Conservation (phyloP, 1,140 invertebrate genomes). For the Eciton burchellii region DNA sequence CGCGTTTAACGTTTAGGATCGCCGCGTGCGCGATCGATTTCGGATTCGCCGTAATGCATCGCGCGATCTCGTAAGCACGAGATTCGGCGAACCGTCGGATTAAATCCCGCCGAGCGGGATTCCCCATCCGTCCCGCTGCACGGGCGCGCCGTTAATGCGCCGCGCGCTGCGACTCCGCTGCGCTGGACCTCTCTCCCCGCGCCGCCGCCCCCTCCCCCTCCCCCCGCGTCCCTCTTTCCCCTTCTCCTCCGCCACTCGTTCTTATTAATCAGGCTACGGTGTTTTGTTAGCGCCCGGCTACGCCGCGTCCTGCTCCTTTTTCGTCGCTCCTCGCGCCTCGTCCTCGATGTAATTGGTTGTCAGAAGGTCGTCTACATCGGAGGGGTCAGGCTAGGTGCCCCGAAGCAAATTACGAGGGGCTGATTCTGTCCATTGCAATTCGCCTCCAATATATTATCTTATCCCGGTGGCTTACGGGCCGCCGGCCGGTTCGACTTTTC, state of each 20-base stretch:
- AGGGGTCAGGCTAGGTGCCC: slow-evolving; percentile 55
- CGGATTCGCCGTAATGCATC: background rate
- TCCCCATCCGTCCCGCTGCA: too few species aligned
- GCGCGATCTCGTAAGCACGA: background rate
- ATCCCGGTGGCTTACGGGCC: slow-evolving; percentile 34
- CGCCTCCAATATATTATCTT: slow-evolving; percentile 71
- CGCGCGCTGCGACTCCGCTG: too few species aligned
- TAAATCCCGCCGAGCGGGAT: too few species aligned
- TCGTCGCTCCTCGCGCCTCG: slow-evolving; percentile 46
- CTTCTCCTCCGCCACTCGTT: background rate
- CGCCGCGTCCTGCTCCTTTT: slow-evolving; percentile 36
- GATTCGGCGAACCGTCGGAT: slow-evolving; percentile 1
- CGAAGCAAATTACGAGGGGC: slow-evolving; percentile 71
- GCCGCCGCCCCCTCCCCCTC: too few species aligned
- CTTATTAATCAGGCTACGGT: slow-evolving; percentile 48
- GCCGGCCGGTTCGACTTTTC: slow-evolving; percentile 27
- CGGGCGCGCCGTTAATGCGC: too few species aligned
- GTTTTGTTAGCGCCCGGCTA: slow-evolving; percentile 40
- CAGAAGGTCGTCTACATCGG: slow-evolving; percentile 56
- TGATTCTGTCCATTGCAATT: slow-evolving; percentile 75
- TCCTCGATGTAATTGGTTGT: slow-evolving; percentile 66
- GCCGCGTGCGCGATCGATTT: too few species aligned
- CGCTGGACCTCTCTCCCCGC: too few species aligned
- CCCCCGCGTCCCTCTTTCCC: too few species aligned
- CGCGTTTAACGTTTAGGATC: background rate